These are phyloP conservation scores for Saguinus midas DNA, from an alignment of 2,113 vertebrate species.

Conservation along the genomic window DNA sequence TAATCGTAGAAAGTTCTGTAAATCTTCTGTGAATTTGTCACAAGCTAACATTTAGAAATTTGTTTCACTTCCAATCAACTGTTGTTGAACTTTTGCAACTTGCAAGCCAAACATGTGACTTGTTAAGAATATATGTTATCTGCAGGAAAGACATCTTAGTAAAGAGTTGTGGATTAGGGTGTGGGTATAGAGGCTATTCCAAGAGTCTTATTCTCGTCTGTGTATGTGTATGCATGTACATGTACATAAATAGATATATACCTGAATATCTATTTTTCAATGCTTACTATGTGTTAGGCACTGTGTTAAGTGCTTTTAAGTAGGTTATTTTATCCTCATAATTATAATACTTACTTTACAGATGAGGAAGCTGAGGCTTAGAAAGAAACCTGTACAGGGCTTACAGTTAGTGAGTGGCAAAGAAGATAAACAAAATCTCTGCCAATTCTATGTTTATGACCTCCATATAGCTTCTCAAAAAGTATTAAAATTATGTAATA, in stretches of 20 bases:
- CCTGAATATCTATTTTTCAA: background rate
- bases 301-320: background rate
- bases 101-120: background rate
- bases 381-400: background rate
- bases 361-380: background rate
- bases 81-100: background rate
- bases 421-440: background rate
- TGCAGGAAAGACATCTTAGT: background rate
- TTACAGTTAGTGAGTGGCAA: background rate
- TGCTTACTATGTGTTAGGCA: background rate
- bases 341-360: background rate
- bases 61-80: background rate
- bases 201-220: background rate
- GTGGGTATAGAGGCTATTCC: background rate
- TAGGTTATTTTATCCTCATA: background rate
- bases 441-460: background rate
- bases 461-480: background rate
- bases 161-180: background rate
- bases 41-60: background rate
- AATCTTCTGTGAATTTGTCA: background rate
- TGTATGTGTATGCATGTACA: background rate
- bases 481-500: background rate
- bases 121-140: background rate
- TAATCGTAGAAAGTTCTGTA: background rate
- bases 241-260: background rate